A percentile compares a stretch with the other conserved stretches of the same genome.
These are phyloP conservation scores for Branchinecta lindahli DNA, from an alignment of 1,140 invertebrate genomes.

Conservation along the genomic window DNA sequence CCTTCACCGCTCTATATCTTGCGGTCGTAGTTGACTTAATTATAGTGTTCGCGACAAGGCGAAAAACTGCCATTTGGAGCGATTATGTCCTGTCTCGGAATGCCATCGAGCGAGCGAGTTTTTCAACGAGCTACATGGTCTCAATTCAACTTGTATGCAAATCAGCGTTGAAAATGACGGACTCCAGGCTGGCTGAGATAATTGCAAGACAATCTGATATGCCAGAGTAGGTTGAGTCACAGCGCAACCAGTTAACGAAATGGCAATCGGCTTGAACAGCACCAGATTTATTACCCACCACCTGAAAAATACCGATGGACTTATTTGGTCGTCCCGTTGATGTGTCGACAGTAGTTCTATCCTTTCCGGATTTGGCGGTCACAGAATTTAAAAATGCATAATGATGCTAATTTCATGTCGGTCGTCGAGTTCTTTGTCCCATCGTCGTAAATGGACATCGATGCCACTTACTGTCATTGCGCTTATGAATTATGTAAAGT, in stretches of 20 bases:
- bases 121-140: background rate
- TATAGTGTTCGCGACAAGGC: background rate
- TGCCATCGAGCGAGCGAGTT: background rate
- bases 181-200: too few relatives aligned
- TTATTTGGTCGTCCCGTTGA: slow-evolving; percentile 1
- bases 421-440: background rate
- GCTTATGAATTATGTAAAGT: background rate
- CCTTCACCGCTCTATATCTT: background rate
- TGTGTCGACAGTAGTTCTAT: slow-evolving; percentile 1
- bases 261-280: too few relatives aligned
- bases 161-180: too few relatives aligned
- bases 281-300: too few relatives aligned
- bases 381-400: background rate
- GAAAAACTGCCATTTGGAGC: background rate
- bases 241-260: too few relatives aligned
- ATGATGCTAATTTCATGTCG: background rate
- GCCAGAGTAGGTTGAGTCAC: too few relatives aligned
- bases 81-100: slow-evolving; percentile 10
- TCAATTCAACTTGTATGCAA: background rate
- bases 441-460: background rate
- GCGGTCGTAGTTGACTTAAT: background rate
- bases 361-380: background rate
- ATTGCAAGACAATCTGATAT: too few relatives aligned
- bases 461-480: slow-evolving; percentile 4
- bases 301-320: background rate